phyloP scores from a whole-genome alignment of 2,888 invertebrate species.

The Xanthia icteritia region DNA sequence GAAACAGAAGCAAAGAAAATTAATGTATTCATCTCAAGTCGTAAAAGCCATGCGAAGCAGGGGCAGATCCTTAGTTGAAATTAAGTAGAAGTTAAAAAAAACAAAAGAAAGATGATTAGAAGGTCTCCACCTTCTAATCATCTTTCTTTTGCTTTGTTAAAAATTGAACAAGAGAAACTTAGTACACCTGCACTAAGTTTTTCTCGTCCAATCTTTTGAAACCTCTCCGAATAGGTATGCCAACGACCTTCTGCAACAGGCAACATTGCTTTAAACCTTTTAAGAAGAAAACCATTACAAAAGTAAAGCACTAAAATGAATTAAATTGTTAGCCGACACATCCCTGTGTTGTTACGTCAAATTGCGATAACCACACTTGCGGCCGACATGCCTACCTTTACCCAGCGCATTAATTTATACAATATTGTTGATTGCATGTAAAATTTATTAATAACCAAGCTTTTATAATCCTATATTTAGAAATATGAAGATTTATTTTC shows the following conservation, averaged over 20 bases:
- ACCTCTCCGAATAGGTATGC: too few species aligned
- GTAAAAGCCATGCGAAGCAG: background rate
- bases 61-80: background rate
- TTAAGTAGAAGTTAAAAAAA: background rate
- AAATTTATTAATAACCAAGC: slow-evolving; percentile 10
- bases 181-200: too few species aligned
- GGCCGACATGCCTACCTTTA: background rate
- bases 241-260: background rate
- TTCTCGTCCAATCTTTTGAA: background rate
- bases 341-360: background rate
- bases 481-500: background rate
- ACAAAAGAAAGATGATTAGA: too few species aligned
- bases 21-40: slow-evolving; percentile 41
- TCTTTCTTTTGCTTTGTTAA: too few species aligned
- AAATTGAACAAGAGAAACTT: too few species aligned
- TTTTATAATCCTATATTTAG: background rate
- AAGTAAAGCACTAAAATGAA: background rate
- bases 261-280: too few species aligned
- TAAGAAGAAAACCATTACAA: background rate
- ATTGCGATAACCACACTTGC: slow-evolving; percentile 10
- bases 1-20: slow-evolving; percentile 44
- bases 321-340: slow-evolving; percentile 15
- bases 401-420: slow-evolving; percentile 9
- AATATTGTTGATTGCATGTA: slow-evolving; percentile 1
- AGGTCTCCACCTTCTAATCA: too few species aligned